Evolutionary conservation across 1,140 invertebrate species (phyloP).

Genomic region (Nasonia vitripennis): DNA sequence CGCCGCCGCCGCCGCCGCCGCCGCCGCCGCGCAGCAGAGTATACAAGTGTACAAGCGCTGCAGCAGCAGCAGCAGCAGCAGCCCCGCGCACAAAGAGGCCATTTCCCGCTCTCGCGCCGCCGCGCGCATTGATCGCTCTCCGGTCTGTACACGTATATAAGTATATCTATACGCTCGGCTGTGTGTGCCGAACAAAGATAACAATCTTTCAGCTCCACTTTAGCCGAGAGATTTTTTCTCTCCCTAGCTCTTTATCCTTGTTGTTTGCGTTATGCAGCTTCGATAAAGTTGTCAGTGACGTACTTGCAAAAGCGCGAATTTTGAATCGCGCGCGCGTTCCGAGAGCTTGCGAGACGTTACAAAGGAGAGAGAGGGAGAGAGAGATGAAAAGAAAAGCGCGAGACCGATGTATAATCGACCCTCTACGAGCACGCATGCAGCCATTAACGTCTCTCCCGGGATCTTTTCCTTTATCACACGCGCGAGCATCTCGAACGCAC

Average conservation of each 20-base stretch:
- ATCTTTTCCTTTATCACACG: neutral
- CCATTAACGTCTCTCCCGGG: neutral
- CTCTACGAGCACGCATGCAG: no score
- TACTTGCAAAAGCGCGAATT: no score
- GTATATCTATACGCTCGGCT: neutral
- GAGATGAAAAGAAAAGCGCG: neutral
- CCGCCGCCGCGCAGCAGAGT: neutral
- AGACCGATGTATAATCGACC: neutral
- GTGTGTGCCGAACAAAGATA: neutral
- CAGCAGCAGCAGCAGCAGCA: neutral
- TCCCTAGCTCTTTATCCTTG: no score
- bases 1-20: fast-evolving
- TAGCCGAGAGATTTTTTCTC: neutral
- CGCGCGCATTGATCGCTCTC: constrained; percentile 20
- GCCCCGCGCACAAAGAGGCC: constrained; percentile 5
- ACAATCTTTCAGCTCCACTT: constrained; percentile 3
- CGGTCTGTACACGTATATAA: neutral
- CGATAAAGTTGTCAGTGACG: neutral
- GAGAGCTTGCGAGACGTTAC: neutral
- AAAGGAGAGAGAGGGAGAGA: neutral
- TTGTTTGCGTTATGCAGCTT: neutral
- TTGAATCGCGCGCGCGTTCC: no score
- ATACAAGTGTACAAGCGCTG: constrained; percentile 30
- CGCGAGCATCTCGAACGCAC: no score
- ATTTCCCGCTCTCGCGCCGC: constrained; percentile 14